Base-by-base conservation (phyloP, 1,140 invertebrate species). In the Sipha flava region DNA sequence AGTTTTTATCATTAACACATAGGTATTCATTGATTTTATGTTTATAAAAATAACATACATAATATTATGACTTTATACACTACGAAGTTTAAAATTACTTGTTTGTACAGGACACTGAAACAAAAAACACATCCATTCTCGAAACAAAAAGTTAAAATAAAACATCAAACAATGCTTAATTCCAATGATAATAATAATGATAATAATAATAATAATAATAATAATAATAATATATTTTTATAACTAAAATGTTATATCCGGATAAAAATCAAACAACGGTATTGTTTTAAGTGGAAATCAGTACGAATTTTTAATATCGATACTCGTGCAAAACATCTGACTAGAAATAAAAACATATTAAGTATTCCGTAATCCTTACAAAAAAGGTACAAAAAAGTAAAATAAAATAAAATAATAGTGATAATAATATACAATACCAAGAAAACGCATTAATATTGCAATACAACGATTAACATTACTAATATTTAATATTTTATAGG, bases 291-390 rank as follows among this genome's bases (percentile, higher is more conserved):
- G 10, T 12, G 10, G 18, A 21, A 18, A 64, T 37, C 37, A 64
- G 57, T 64, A 64, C 10, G 23, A 64, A 37, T n/a, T 1, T 64
- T 64, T 21, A 64, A 26, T 5, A 40, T 64, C 18, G 29, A 37
- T 7, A 40, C 37, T 64, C 21, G 9, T n/a, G n/a, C 37, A 21
- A 40, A 16, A 64, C 31, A 21, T 37, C 16, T 64, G 62, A 64
- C 62, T 64, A 64, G 62, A 64, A 64, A 64, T 64, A 64, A 64
- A 64, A 64, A 40, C 34, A 37, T 64, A n/a, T n/a, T n/a, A n/a
- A n/a, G n/a, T n/a, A n/a, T 64, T 64, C 62, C 34, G n/a, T 59
- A 16, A 26, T 26, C 29, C 16, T 23, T 59, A n/a, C n/a, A n/a
- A n/a, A n/a, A 31, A 31, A 64, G 2, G 34, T 37, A 64, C 14